These are phyloP conservation scores for Caenorhabditis sp. DNA, from an alignment of 2,888 invertebrate species.

Conservation along the genomic window DNA sequence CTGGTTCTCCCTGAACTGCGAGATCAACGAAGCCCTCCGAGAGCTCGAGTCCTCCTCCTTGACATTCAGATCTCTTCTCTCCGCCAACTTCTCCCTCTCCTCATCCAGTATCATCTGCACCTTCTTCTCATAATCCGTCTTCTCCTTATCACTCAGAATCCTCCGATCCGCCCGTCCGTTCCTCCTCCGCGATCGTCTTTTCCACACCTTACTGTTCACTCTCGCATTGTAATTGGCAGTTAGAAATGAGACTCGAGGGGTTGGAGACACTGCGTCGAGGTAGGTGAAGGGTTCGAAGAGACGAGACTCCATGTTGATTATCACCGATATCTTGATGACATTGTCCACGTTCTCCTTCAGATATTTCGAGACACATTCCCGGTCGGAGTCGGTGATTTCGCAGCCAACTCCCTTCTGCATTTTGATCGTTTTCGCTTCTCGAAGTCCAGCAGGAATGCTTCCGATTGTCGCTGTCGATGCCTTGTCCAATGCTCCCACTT, in stretches of 20 bases:
- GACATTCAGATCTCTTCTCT: conserved; percentile 38
- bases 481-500: conserved; percentile 63
- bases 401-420: conserved; percentile 71
- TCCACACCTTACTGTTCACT: conserved; percentile 81
- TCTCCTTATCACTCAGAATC: conserved; percentile 64
- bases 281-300: conserved; percentile 80
- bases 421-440: conserved; percentile 42
- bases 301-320: conserved; percentile 76
- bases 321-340: conserved; percentile 74
- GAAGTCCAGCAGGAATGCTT: conserved; percentile 23
- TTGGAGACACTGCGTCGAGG: conserved; percentile 77
- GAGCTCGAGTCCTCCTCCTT: conserved; percentile 48
- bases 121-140: conserved; percentile 72
- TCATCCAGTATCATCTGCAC: conserved; percentile 72
- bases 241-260: conserved; percentile 80
- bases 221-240: conserved; percentile 81
- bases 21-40: conserved; percentile 48
- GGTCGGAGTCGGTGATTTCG: conserved; percentile 76
- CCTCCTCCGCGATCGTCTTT: conserved; percentile 69
- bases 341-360: conserved; percentile 75
- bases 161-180: conserved; percentile 30
- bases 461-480: conserved; percentile 26
- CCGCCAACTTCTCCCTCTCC: conserved; percentile 59
- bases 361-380: conserved; percentile 68
- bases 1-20: conserved; percentile 60